phyloP scores from a whole-genome alignment of 2,888 invertebrate species.

The Ceriagrion tenellum region DNA sequence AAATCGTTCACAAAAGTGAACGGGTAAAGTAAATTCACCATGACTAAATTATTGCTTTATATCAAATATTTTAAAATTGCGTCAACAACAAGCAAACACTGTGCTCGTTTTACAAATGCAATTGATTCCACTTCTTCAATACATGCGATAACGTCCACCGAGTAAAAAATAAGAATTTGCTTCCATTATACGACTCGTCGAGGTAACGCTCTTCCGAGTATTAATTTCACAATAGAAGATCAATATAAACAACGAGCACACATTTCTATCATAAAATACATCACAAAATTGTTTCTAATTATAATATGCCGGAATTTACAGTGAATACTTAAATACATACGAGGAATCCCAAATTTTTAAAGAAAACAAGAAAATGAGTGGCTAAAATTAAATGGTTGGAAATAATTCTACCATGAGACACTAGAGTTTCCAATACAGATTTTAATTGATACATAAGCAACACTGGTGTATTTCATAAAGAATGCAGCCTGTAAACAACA shows the following conservation, averaged over 20 bases:
- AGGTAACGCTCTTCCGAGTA: conserved; percentile 41
- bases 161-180: conserved; percentile 56
- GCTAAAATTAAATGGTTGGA: conserved; percentile 41
- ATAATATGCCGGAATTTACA: conserved; percentile 11
- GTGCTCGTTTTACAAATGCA: conserved; percentile 59
- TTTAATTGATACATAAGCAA: conserved; percentile 67
- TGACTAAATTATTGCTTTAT: conserved; percentile 61
- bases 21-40: conserved; percentile 32
- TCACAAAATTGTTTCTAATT: conserved; percentile 10
- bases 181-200: conserved; percentile 32
- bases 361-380: not conserved
- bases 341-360: conserved; percentile 6
- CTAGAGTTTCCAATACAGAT: conserved; percentile 67
- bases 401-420: conserved; percentile 62
- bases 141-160: conserved; percentile 45
- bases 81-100: conserved; percentile 25
- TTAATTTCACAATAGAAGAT: conserved; percentile 38
- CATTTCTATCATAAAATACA: conserved; percentile 38
- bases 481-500: conserved; percentile 67
- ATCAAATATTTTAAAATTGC: conserved; percentile 36
- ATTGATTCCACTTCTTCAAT: conserved; percentile 2
- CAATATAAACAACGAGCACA: conserved; percentile 36
- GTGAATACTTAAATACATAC: conserved; percentile 38
- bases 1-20: conserved; percentile 28
- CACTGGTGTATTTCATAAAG: conserved; percentile 68